Evolutionary conservation across 2,113 vertebrate species (phyloP).

Genomic region (Pollachius pollachius): DNA sequence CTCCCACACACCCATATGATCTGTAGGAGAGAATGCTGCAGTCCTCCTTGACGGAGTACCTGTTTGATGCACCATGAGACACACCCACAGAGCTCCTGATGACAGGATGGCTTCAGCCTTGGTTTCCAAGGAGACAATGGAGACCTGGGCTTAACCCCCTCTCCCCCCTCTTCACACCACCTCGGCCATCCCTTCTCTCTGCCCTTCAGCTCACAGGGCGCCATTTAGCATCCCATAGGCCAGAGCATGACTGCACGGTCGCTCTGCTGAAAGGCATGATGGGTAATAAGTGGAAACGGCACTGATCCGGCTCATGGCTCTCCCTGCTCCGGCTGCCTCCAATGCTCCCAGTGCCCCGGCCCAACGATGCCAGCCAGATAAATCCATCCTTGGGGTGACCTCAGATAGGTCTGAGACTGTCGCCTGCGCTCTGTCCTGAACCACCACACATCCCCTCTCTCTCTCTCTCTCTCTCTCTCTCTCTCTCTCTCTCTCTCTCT

Average conservation of each 20-base stretch:
- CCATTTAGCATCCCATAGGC: constrained; percentile 59
- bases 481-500: constrained; percentile 33
- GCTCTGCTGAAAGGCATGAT: constrained; percentile 68
- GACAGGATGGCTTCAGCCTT: constrained; percentile 22
- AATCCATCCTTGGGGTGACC: constrained; percentile 55
- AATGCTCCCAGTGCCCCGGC: constrained; percentile 5
- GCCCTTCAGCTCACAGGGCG: constrained; percentile 48
- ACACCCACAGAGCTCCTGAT: background rate
- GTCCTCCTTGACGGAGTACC: too few relatives aligned
- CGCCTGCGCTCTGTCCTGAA: constrained; percentile 21
- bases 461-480: constrained; percentile 20
- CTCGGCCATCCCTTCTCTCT: constrained; percentile 30
- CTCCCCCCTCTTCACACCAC: constrained; percentile 16
- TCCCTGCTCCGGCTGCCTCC: constrained; percentile 27
- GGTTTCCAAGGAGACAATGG: background rate
- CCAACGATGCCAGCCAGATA: constrained; percentile 60
- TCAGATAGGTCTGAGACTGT: constrained; percentile 37
- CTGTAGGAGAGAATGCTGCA: too few relatives aligned
- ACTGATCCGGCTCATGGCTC: constrained; percentile 61
- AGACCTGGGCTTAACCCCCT: background rate
- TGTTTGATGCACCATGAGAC: too few relatives aligned
- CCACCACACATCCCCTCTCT: constrained; percentile 3
- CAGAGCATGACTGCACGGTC: constrained; percentile 57
- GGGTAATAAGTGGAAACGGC: constrained; percentile 73
- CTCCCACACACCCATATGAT: too few relatives aligned